Base-by-base conservation (phyloP, 2,888 invertebrate species). In the Panorpa germanica region DNA sequence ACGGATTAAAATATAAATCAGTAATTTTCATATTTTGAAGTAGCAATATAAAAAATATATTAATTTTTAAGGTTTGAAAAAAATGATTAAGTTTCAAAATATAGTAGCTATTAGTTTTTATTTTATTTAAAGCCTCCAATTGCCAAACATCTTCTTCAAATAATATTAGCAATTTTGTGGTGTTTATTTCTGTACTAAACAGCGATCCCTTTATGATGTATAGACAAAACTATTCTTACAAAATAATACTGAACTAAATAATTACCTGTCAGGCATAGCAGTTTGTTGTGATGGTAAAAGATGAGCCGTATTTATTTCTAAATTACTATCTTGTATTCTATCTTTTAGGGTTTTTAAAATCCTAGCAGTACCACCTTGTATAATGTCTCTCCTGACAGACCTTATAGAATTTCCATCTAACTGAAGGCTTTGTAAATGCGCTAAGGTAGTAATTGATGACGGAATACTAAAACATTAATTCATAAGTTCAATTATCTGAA, bases 371-470 rank as follows among this genome's bases (percentile, higher is more conserved):
- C 90, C 90, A 34, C 81, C 72, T 46, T 74, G 69, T 30, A 90
- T 61, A 32, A 91, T 69, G 50, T 90, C 90, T 34, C 76, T 65
- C 19, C 90, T 59, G 16, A 91, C 72, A 30, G 72, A 72, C 42
- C 76, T 69, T 39, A 90, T 57, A 42, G 77, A 76, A 55, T 91
- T 91, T 4, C 90, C 90, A 39, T 86, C 82, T 43, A 90, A 62
- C 37, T 71, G 72, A 29, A 91, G 61, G 39, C 76, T 76, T 43
- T 82, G 80, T 34, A 91, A 56, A 46, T 83, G 77, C 0, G 76
- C 70, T 41, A 91, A 59, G 2, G 65, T 51, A 13, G 73, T 63
- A 29, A 81, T 45, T n/a, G 61, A 59, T 42, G 57, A 61, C n/a
- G 81, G 78, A 35, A 82, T 53, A 39, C 71, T 74, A 43, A 3